Percentiles rank a stretch among this genome's conserved stretches.
Evolutionary conservation across 2,797 vertebrate genomes (phyloP).

Genomic region (Halcyon smyrnensis): DNA sequence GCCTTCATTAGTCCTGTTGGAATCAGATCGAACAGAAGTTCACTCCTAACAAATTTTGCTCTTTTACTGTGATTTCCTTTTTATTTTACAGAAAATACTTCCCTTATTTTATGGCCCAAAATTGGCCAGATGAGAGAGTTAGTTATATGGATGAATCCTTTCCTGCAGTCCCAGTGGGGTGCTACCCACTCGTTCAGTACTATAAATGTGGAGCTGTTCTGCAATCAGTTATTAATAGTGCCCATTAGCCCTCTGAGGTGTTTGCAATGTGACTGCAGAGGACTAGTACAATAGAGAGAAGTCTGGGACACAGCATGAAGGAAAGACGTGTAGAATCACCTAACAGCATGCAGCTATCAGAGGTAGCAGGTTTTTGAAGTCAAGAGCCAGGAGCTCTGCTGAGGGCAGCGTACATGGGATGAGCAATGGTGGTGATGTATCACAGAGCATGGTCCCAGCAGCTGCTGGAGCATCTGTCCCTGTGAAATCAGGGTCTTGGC

Average conservation of each 20-base stretch:
- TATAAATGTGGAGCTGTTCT: background rate
- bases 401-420: accelerated
- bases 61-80: background rate
- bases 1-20: background rate
- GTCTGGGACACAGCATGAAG: background rate
- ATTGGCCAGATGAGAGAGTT: background rate
- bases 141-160: background rate
- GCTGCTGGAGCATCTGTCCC: background rate
- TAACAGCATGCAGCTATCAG: background rate
- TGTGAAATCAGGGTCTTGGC: background rate
- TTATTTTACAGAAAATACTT: background rate
- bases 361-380: background rate
- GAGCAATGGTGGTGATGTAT: background rate
- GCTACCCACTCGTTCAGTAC: background rate
- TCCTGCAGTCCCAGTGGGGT: background rate
- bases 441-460: background rate
- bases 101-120: background rate
- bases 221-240: background rate
- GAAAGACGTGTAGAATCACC: background rate
- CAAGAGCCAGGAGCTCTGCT: background rate
- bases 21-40: background rate
- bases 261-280: background rate
- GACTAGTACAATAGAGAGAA: background rate
- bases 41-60: background rate
- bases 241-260: background rate